These are phyloP conservation scores for Zaprionus tsacasi DNA, from an alignment of 1,140 invertebrate species.

Conservation along the genomic window DNA sequence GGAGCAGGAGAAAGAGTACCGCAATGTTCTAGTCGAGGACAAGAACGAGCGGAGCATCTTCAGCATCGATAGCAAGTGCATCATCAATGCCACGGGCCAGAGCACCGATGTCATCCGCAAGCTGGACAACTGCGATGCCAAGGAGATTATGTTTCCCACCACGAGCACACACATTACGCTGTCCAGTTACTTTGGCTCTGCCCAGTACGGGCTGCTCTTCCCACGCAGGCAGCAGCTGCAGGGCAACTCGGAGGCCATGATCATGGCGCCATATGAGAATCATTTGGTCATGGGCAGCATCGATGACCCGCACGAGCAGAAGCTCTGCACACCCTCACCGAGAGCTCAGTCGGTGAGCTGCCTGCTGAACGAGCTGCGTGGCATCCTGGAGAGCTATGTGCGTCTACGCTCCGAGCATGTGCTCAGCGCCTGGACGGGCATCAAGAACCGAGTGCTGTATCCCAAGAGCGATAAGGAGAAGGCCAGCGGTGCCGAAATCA, in stretches of 20 bases:
- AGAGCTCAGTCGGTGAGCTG: slow-evolving; percentile 19
- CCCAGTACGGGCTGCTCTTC: slow-evolving; percentile 49
- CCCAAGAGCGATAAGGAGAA: not conserved
- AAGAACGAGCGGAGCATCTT: slow-evolving; percentile 18
- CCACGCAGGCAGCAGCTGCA: slow-evolving; percentile 7
- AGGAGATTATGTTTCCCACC: slow-evolving; percentile 37
- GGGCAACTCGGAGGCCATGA: slow-evolving; percentile 16
- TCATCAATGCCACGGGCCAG: slow-evolving; percentile 63
- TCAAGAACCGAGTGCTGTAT: slow-evolving; percentile 38
- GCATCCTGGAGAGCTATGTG: slow-evolving; percentile 26
- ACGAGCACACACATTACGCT: slow-evolving; percentile 46
- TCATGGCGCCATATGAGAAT: slow-evolving; percentile 62
- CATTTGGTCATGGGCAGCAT: slow-evolving; percentile 41
- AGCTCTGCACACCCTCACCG: not conserved
- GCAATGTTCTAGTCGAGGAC: slow-evolving; percentile 45
- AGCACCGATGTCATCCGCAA: slow-evolving; percentile 45
- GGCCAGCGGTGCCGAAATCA: not conserved
- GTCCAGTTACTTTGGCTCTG: slow-evolving; percentile 60
- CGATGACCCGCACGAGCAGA: not conserved
- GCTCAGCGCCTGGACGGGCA: slow-evolving; percentile 60
- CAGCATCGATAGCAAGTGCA: slow-evolving; percentile 28
- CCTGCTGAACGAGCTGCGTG: slow-evolving; percentile 37
- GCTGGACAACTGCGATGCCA: slow-evolving; percentile 38
- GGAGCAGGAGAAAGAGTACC: slow-evolving; percentile 25
- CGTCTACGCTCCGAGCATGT: slow-evolving; percentile 43